Base-by-base conservation (phyloP, 2,888 invertebrate genomes). In the Listrodromus nycthemerus region DNA sequence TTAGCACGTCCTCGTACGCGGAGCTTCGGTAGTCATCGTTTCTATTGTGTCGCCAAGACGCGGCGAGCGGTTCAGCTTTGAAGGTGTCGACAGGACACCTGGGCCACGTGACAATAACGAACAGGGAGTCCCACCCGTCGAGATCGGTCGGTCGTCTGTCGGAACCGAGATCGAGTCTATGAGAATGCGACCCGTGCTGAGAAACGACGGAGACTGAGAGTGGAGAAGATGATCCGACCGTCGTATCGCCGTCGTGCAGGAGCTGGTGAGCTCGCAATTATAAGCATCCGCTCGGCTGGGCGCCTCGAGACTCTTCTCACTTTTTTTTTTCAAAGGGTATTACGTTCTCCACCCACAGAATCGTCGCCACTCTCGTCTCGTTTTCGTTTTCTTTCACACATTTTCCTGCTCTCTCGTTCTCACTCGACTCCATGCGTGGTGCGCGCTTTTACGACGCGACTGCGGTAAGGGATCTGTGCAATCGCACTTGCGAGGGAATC, bases 1-100 rank as follows among this genome's bases (percentile, higher is more conserved):
- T 67, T 63, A 13, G 70, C 55, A 58, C 27, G 55, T 45, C 21
- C 52, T 48, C 70, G 80, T 76, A 83, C 76, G 66, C 79, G n/a
- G n/a, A 55, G 70, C 75, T 65, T 67, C 58, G 61, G 80, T 76
- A 83, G 83, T 83, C 76, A 76, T 80, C 80, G 67, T 58, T 63
- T 67, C 71, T 73, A 80, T 83, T 80, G 83, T 80, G 80, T 76
- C 73, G 63, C 67, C 61, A 70, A 74, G 65, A 73, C 76, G 82
- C 78, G 73, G 50, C 76, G 80, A 81, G 82, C 85, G 88, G 88
- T 82, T 80, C 88, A 88, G 87, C 83, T 90, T 89, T 89, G 89
- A 86, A 91, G 89, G 91, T 90, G 91, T 88, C 91, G 91, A 90
- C 91, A 89, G 90, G 90, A 91, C 91, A 91, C 91, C 91, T 91